Conservation (phyloP, 2,888 invertebrate species). For the Cecidostiba fungosa region DNA sequence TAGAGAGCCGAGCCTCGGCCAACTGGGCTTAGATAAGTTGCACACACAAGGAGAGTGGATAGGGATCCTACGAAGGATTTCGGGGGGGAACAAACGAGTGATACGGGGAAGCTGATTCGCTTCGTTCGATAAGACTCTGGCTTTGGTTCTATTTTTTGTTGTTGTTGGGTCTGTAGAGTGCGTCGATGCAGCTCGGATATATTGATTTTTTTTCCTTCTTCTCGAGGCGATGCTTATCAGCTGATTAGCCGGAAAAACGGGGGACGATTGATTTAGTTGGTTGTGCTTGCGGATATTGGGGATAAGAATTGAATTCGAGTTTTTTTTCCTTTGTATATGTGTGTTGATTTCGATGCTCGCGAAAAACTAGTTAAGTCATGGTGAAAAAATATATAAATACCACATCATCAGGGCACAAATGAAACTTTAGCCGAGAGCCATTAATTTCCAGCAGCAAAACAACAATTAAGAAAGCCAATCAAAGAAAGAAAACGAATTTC, state of each 20-base stretch:
- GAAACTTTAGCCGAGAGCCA: neutral
- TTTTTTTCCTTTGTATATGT: neutral
- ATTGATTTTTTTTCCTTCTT: slow-evolving; percentile 20
- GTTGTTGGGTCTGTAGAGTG: neutral
- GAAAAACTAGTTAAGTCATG: neutral
- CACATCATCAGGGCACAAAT: no score
- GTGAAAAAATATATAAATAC: neutral
- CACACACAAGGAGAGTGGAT: neutral
- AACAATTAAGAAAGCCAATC: neutral
- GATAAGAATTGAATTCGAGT: slow-evolving; percentile 17
- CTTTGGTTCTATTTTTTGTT: neutral
- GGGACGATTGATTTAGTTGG: neutral
- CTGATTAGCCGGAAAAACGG: slow-evolving; percentile 53
- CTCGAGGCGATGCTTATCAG: slow-evolving; percentile 40
- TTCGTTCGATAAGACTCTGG: slow-evolving; percentile 40
- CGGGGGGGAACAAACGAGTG: neutral
- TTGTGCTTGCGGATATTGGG: neutral
- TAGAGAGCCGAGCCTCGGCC: slow-evolving; percentile 27
- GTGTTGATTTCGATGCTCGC: no score
- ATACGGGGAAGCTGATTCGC: slow-evolving; percentile 7
- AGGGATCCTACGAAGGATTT: slow-evolving; percentile 13
- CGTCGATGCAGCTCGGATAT: slow-evolving; percentile 28
- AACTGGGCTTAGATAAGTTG: slow-evolving; percentile 49
- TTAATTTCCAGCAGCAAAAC: neutral
- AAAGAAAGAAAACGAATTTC: neutral